Evolutionary conservation across 2,113 vertebrate species (phyloP), one percentile per base, ranked within the genome.

Genomic region (Acanthisitta chloris): DNA sequence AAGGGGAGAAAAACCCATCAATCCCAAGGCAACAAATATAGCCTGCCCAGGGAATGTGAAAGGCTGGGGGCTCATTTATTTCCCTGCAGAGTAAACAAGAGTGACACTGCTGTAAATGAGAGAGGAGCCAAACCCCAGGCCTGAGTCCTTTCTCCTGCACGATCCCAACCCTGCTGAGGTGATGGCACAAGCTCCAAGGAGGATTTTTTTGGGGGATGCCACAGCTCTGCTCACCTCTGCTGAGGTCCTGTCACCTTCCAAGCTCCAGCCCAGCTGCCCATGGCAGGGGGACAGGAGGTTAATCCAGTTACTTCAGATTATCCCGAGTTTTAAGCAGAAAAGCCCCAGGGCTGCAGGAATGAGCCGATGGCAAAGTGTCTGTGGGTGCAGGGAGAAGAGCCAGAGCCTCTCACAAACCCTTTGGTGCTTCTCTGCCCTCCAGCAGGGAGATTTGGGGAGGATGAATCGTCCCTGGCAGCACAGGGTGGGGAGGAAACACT

Each of bases 71-170:
- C 90, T 95, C 94, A 93, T 96, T 97, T 94, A 92, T 97, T 80
- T 94, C 95, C 51, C 82, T 17, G n/a, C 83, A 87, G 95, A 95
- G 93, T 97, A 96, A 97, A 97, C 97, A 97, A 33, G 45, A 40
- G 81, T 92, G 97, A 95, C 96, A 92, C 31, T 17, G 92, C 90
- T 96, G 88, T 69, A 94, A 95, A 92, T 86, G 94, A 0, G 14
- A 87, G 69, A 1, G 0, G 49, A 94, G 94, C 81, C 91, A 71
- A 84, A 10, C 10, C 8, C 83, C 69, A 2, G 69, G 4, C 10
- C 76, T 1, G 38, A 38, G 86, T 13, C 77, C 46, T 57, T 43
- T 58, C 80, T 92, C 65, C 69, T 0, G 21, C 83, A 49, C 5
- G 17, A 54, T 26, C 31, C 46, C 4, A 38, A 71, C 85, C 66